Percentiles rank a stretch among this genome's conserved stretches.
phyloP scores from a whole-genome alignment of 1,140 invertebrate genomes.

The Drosophila eugracilis region DNA sequence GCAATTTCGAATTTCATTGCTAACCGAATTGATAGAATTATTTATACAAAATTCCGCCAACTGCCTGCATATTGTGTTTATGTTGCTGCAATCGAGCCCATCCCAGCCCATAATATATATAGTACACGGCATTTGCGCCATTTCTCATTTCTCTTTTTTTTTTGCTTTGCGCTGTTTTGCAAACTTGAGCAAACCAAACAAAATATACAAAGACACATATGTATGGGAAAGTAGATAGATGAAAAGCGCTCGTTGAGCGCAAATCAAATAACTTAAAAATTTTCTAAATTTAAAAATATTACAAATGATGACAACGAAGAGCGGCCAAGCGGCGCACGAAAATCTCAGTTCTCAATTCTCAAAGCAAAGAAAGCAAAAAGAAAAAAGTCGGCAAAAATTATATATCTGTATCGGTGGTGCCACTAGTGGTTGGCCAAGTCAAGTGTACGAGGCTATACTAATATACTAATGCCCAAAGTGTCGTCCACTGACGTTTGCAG shows the following conservation, averaged over 20 bases:
- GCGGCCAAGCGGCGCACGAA: constrained; percentile 61
- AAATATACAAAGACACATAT: constrained; percentile 46
- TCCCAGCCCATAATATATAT: constrained; percentile 35
- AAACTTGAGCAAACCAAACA: constrained; percentile 71
- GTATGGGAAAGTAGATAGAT: constrained; percentile 19
- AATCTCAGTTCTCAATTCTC: constrained; percentile 55
- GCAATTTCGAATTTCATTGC: constrained; percentile 64
- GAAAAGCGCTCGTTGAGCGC: constrained; percentile 66
- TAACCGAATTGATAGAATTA: constrained; percentile 72
- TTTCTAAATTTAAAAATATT: constrained; percentile 82
- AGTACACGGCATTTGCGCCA: constrained; percentile 67
- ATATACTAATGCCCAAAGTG: constrained; percentile 50
- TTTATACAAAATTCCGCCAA: constrained; percentile 60
- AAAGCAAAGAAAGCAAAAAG: constrained; percentile 30
- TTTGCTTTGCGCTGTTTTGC: constrained; percentile 44
- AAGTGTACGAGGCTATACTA: constrained; percentile 40
- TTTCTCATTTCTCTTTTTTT: constrained; percentile 42
- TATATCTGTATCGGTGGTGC: constrained; percentile 35
- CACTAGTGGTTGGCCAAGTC: constrained; percentile 47
- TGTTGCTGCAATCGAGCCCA: constrained; percentile 69
- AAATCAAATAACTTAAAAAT: constrained; percentile 81
- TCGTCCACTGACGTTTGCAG: constrained; percentile 77
- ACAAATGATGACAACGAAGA: constrained; percentile 82
- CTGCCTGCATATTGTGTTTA: constrained; percentile 74
- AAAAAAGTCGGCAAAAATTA: constrained; percentile 32